phyloP scores from a whole-genome alignment of 2,888 invertebrate genomes.

The Lomographa bimaculata region DNA sequence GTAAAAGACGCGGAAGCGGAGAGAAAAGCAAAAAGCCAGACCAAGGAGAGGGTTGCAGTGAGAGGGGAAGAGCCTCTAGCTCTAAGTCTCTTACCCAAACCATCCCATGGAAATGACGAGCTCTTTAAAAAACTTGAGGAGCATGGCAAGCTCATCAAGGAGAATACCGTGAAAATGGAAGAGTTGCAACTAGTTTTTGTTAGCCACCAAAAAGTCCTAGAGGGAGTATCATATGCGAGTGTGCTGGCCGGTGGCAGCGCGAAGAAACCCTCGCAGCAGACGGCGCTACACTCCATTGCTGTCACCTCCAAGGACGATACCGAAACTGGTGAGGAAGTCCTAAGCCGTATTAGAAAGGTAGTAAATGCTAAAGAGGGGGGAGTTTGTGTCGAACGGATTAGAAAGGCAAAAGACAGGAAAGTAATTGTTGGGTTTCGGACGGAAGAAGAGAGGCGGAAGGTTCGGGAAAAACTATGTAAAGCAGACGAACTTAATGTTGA shows the following conservation, averaged over 20 bases:
- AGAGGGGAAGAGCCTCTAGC: background rate
- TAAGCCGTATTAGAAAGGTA: background rate
- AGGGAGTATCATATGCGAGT: background rate
- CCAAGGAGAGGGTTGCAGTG: background rate
- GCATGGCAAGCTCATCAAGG: background rate
- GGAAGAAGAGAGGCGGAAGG: background rate
- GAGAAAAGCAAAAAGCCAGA: too few relatives aligned
- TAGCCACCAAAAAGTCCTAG: background rate
- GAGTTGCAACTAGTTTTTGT: background rate
- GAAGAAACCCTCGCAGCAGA: background rate
- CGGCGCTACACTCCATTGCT: background rate
- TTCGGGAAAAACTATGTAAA: background rate
- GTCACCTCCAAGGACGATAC: background rate
- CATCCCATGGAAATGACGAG: too few relatives aligned
- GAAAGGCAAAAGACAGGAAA: background rate
- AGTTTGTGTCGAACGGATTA: background rate
- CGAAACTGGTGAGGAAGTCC: background rate
- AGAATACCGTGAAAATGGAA: background rate
- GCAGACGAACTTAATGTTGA: background rate
- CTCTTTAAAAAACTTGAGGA: background rate
- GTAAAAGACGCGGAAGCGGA: background rate
- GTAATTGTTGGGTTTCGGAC: background rate
- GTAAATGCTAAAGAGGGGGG: background rate
- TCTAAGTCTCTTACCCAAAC: too few relatives aligned
- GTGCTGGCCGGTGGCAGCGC: background rate